These are phyloP conservation scores for Egretta garzetta DNA, from an alignment of 2,113 vertebrate genomes.

Conservation along the genomic window DNA sequence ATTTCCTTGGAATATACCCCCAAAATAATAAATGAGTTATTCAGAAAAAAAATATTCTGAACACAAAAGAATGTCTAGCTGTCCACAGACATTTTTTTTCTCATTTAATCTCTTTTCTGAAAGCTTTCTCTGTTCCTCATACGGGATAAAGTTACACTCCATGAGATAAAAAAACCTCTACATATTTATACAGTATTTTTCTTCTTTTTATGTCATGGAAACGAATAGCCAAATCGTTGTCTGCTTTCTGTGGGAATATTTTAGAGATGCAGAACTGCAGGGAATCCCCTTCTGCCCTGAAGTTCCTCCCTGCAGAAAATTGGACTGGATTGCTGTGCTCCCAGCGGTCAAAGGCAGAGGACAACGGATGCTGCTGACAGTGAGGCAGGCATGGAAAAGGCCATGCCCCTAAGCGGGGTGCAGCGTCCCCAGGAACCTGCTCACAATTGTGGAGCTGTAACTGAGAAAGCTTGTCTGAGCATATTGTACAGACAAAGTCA, in stretches of 20 bases:
- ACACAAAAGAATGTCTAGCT: neutral
- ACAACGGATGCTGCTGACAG: neutral
- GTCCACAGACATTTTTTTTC: neutral
- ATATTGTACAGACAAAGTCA: neutral
- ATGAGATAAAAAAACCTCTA: neutral
- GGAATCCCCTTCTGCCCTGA: conserved; percentile 1
- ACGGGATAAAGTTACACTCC: neutral
- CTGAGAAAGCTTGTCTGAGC: neutral
- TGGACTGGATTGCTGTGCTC: neutral
- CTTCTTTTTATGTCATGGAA: conserved; percentile 30
- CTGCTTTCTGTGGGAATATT: conserved; percentile 23
- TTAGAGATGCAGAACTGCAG: neutral
- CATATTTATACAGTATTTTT: conserved; percentile 13
- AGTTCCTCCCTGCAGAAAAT: conserved; percentile 2
- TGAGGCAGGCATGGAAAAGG: neutral
- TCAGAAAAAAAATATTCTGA: neutral
- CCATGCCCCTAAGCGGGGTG: neutral
- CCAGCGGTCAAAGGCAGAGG: conserved; percentile 6
- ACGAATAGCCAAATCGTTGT: neutral
- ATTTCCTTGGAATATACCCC: neutral
- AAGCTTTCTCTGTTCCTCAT: neutral
- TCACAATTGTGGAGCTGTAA: neutral
- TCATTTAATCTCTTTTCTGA: neutral
- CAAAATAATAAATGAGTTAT: neutral
- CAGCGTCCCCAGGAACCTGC: neutral